Evolutionary conservation across 2,113 vertebrate genomes (phyloP).

Genomic region (Stigmatopora argus): DNA sequence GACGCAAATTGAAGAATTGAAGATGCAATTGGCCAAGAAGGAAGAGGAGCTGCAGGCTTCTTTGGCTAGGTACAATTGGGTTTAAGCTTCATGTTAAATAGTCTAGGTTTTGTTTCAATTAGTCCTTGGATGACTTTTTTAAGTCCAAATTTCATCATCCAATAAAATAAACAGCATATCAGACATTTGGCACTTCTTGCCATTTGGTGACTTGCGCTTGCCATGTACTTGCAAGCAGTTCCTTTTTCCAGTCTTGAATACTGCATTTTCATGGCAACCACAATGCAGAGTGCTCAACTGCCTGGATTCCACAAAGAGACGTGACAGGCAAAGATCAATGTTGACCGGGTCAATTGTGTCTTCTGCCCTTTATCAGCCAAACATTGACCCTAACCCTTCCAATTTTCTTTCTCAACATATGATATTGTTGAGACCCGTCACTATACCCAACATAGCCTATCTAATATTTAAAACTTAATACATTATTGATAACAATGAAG

Average conservation of each 20-base stretch:
- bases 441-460: too few relatives aligned
- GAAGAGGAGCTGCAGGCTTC: conserved; percentile 92
- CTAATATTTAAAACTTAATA: too few relatives aligned
- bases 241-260: background rate
- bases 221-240: background rate
- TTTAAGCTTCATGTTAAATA: background rate
- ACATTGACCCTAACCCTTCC: background rate
- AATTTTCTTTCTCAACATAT: too few relatives aligned
- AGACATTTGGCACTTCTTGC: background rate
- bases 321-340: background rate
- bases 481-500: too few relatives aligned
- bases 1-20: conserved; percentile 92
- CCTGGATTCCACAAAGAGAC: conserved; percentile 24
- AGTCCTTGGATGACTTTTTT: background rate
- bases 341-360: conserved; percentile 1
- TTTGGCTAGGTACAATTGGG: conserved; percentile 76
- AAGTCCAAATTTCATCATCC: background rate
- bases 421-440: too few relatives aligned
- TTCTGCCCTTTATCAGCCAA: conserved; percentile 3
- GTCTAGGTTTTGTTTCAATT: background rate
- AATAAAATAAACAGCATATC: background rate
- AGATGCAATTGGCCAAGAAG: conserved; percentile 89
- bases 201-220: conserved; percentile 3
- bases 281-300: conserved; percentile 14
- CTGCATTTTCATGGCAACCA: conserved; percentile 32